Conservation (phyloP, 2,888 invertebrate species). For the Spicauda simplicius region DNA sequence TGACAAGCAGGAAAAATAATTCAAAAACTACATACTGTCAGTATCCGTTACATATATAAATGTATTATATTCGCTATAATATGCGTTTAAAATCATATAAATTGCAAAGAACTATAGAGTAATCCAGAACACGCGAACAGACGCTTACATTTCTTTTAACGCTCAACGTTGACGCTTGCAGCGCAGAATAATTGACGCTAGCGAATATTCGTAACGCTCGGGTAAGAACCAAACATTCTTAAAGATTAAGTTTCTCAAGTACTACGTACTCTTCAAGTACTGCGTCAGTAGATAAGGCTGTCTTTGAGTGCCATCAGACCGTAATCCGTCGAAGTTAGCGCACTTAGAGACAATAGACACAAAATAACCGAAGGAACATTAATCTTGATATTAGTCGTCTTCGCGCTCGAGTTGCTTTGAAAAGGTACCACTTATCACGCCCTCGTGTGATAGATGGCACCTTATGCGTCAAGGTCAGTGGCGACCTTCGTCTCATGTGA, state of each 20-base stretch:
- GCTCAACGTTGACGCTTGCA: no score
- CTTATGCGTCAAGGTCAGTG: slow-evolving; percentile 12
- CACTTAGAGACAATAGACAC: neutral
- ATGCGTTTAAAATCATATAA: no score
- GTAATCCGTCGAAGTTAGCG: slow-evolving; percentile 11
- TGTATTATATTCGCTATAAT: no score
- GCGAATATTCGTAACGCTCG: no score
- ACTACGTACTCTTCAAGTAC: neutral
- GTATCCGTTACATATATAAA: no score
- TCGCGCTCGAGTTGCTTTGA: slow-evolving; percentile 23
- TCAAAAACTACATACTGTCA: no score
- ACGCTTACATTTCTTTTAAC: no score
- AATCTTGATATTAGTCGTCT: slow-evolving; percentile 27
- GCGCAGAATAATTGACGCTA: no score
- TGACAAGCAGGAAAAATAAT: no score
- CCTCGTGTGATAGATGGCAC: slow-evolving; percentile 25
- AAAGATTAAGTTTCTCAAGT: neutral
- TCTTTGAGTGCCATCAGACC: slow-evolving; percentile 4
- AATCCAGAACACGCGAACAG: no score
- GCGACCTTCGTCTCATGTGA: slow-evolving; percentile 4
- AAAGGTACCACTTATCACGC: slow-evolving; percentile 30
- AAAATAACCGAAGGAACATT: slow-evolving; percentile 13
- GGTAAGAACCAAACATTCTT: no score
- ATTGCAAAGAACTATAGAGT: no score
- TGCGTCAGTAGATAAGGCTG: neutral